phyloP scores from a whole-genome alignment of 2,797 vertebrate genomes.

The Muscicapa comitata region DNA sequence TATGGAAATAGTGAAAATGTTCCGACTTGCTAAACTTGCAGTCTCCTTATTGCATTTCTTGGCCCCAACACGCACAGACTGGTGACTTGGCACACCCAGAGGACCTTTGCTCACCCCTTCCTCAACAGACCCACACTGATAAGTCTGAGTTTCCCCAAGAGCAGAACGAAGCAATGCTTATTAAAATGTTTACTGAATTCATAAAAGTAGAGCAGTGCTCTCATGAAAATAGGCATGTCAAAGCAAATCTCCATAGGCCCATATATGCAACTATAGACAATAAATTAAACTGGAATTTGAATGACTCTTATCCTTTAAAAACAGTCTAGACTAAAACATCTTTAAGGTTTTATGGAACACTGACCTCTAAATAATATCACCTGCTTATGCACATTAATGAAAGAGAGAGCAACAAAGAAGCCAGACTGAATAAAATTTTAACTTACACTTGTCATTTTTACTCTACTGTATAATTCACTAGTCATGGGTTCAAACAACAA shows the following conservation, averaged over 20 bases:
- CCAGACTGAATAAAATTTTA: neutral
- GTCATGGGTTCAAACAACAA: neutral
- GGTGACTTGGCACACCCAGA: conserved; percentile 57
- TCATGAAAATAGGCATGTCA: conserved; percentile 42
- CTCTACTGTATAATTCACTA: neutral
- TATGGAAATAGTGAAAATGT: conserved; percentile 63
- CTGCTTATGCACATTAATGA: neutral
- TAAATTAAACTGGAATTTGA: conserved; percentile 1
- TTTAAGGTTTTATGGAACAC: neutral
- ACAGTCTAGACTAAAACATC: conserved; percentile 2
- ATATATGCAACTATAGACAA: neutral
- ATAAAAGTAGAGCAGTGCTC: conserved; percentile 30
- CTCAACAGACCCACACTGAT: conserved; percentile 46
- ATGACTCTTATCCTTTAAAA: neutral
- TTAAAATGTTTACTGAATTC: conserved; percentile 64
- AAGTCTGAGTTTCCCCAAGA: conserved; percentile 39
- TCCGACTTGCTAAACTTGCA: conserved; percentile 65
- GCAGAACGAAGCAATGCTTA: conserved; percentile 59
- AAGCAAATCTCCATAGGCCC: neutral
- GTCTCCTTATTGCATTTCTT: conserved; percentile 26
- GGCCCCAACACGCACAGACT: conserved; percentile 24
- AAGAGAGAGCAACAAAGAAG: neutral
- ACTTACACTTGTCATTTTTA: neutral
- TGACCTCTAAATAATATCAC: neutral
- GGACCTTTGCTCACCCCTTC: conserved; percentile 59